Percentiles rank a stretch among this genome's conserved stretches.
phyloP scores from a whole-genome alignment of 2,797 vertebrate species.

The Parauchenoglanis ngamensis region DNA sequence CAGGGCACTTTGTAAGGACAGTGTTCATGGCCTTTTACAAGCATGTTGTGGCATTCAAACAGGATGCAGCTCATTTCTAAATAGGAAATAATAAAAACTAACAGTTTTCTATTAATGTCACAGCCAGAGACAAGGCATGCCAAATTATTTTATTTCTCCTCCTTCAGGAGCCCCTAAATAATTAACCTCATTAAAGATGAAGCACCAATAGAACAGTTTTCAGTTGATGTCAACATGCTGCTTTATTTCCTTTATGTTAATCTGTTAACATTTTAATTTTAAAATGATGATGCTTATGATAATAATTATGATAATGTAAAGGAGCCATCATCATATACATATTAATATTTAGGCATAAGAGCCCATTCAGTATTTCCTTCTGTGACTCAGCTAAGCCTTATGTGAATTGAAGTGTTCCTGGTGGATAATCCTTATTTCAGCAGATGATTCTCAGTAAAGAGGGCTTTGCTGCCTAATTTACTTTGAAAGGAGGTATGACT shows the following conservation, averaged over 20 bases:
- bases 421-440: slow-evolving; percentile 48
- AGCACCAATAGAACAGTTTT: slow-evolving; percentile 8
- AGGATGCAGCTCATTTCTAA: slow-evolving; percentile 54
- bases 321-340: background rate
- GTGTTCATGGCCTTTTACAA: slow-evolving; percentile 58
- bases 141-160: slow-evolving; percentile 23
- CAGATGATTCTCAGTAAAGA: slow-evolving; percentile 51
- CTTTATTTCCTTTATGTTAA: slow-evolving; percentile 16
- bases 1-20: slow-evolving; percentile 67
- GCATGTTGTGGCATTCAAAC: slow-evolving; percentile 52
- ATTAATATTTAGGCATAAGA: slow-evolving; percentile 4
- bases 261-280: background rate
- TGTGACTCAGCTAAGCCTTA: slow-evolving; percentile 36
- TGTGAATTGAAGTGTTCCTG: slow-evolving; percentile 47
- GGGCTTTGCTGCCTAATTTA: slow-evolving; percentile 64
- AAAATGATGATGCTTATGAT: slow-evolving; percentile 1
- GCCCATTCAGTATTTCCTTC: slow-evolving; percentile 30
- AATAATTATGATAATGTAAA: background rate
- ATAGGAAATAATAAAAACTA: slow-evolving; percentile 63
- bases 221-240: slow-evolving; percentile 9
- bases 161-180: slow-evolving; percentile 9
- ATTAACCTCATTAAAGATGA: slow-evolving; percentile 23
- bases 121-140: slow-evolving; percentile 33
- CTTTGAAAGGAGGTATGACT: slow-evolving; percentile 64
- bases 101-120: slow-evolving; percentile 66